Evolutionary conservation across 2,113 vertebrate species (phyloP), one percentile per base, ranked within the genome.

Genomic region (Xenopus borealis): DNA sequence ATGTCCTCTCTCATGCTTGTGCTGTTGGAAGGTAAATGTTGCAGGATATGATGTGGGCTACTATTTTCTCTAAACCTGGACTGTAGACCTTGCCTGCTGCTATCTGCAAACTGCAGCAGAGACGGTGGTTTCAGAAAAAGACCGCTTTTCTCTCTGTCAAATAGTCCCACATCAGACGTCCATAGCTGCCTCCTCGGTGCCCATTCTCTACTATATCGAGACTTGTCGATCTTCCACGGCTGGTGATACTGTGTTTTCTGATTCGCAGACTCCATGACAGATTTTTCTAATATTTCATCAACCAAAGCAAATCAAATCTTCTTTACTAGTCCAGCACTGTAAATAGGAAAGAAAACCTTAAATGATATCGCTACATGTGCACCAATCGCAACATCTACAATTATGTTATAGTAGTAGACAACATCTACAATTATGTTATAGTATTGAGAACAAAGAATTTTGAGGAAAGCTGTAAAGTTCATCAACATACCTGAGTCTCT

Each of bases 231-330:
- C 19, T 16, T 67, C 65, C 65, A 67, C 4, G 65, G 65, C 13
- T 67, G 65, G 17, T 67, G 65, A 67, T 50, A 67, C 14, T 14
- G 65, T 20, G 13, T 67, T 45, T 67, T 67, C 45, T 52, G 46
- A 47, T 67, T 52, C 52, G 65, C 6, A 52, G 65, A 50, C 46
- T 67, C 65, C 65, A 67, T 67, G 4, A 14, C 9, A 1, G 27
- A 67, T 1, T 23, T 10, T 67, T 23, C 13, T 52, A 46, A 18
- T 58, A 18, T 18, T 58, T 58, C 3, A 16, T 61, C 19, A 61
- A 9, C 58, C 18, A 61, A 61, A 27, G 20, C 14, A 61, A 3
- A 61, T 20, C 47, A 50, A 12, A 23, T 27, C 8, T 23, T 9
- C 20, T 23, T 61, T 61, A 61, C 19, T 9, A 9, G 50, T 67